Evolutionary conservation across 2,113 vertebrate genomes (phyloP).

Genomic region (Xenus cinereus): DNA sequence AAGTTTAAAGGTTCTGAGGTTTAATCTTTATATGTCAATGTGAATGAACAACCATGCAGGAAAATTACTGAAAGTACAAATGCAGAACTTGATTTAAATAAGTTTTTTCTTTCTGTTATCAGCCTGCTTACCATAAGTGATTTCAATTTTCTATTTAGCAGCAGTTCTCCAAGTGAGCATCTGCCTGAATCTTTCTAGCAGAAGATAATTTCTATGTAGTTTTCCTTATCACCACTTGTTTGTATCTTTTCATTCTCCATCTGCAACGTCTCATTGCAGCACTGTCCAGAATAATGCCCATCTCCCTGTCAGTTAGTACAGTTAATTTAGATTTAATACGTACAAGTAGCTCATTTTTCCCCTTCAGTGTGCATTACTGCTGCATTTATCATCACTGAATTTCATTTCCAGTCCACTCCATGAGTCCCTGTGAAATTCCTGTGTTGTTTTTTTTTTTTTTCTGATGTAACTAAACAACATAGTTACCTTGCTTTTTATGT

Average conservation of each 20-base stretch:
- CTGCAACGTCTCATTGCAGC: background rate
- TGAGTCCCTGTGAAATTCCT: background rate
- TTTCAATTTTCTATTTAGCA: background rate
- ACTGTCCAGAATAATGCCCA: background rate
- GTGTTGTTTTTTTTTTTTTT: background rate
- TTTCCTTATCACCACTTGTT: background rate
- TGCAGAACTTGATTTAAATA: background rate
- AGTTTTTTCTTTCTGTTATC: background rate
- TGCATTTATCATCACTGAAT: background rate
- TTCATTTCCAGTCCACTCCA: background rate
- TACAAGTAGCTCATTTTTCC: background rate
- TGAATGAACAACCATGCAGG: background rate
- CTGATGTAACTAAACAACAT: background rate
- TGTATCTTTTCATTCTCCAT: background rate
- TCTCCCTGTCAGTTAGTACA: background rate
- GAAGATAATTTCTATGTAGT: background rate
- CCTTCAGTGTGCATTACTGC: background rate
- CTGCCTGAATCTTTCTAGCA: background rate
- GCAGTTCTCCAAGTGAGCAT: background rate
- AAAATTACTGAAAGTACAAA: background rate
- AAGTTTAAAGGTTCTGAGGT: background rate
- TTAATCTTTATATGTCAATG: background rate
- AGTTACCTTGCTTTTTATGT: background rate
- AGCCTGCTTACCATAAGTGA: background rate
- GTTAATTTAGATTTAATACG: background rate